Conservation (phyloP, 1,140 invertebrate genomes). For the Leptinotarsa texana region DNA sequence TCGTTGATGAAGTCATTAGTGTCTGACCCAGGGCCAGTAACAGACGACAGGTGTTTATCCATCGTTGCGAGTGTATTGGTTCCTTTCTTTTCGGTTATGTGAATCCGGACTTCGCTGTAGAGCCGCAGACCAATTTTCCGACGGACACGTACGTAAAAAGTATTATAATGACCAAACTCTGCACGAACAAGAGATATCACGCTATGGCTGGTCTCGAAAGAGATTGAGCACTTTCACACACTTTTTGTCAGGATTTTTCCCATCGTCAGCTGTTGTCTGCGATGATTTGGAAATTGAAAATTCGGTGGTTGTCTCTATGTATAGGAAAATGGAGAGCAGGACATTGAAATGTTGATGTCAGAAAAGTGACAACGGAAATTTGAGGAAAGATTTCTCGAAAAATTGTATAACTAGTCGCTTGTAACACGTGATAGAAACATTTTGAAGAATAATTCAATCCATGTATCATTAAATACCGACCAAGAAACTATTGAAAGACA, state of each 20-base stretch:
- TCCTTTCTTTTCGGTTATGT: neutral
- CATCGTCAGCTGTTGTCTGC: neutral
- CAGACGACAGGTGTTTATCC: slow-evolving; percentile 10
- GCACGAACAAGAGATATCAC: slow-evolving; percentile 16
- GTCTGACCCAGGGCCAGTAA: neutral
- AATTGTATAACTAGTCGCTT: too few relatives aligned
- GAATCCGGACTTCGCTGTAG: neutral
- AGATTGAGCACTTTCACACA: slow-evolving; percentile 5
- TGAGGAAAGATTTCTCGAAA: too few relatives aligned
- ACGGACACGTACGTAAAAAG: slow-evolving; percentile 3
- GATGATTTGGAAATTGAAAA: too few relatives aligned
- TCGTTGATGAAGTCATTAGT: slow-evolving; percentile 19
- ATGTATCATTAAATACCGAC: too few relatives aligned
- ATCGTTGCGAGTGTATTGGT: neutral
- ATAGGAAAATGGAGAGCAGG: too few relatives aligned
- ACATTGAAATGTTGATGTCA: too few relatives aligned
- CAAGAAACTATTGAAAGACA: too few relatives aligned
- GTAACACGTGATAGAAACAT: too few relatives aligned
- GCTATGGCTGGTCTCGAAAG: neutral
- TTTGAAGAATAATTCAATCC: too few relatives aligned
- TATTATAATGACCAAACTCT: slow-evolving; percentile 6
- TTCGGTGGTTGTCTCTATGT: too few relatives aligned
- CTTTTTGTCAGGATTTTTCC: neutral
- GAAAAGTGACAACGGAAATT: too few relatives aligned
- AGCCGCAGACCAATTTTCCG: slow-evolving; percentile 8